Evolutionary conservation across 1,140 invertebrate species (phyloP), one percentile per base, ranked within the genome.

Genomic region (Hylaeus volcanicus): DNA sequence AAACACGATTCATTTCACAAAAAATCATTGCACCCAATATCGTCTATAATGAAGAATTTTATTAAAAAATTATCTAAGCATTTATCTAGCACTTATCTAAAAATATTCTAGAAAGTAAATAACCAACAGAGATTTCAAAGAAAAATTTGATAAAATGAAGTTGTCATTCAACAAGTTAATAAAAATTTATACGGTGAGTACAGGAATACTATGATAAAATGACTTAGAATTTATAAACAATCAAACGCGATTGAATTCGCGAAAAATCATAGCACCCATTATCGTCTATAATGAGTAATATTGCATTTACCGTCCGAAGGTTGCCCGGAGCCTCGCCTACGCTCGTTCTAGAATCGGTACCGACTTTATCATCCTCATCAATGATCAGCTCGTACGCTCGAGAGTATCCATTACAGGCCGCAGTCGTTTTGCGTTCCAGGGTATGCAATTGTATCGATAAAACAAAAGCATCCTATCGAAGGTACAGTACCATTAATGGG

Each of bases 391-490:
- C 71, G 73, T 73, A 37, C 74, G 39, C 82, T 61, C 68, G 55
- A 68, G 66, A 63, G 81, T 83, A 86, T 83, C 76, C 81, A 86
- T 86, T 86, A 86, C 74, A 70, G 65, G 63, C 41, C n/a, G 11
- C 45, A 63, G 72, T 83, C 63, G 72, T 74, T 86, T 83, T 60
- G 45, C 66, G 70, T 77, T 79, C 68, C 55, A 41, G 58, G 37
- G 60, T 73, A 61, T 60, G 86, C 85, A 87, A 87, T 87, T 84
- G 86, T 87, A 87, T 70, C 86, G 86, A 87, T 87, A 87, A 87
- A 87, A 85, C 85, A 87, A 87, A 87, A 82, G 60, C 79, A 41
- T 39, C 65, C 85, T 87, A 87, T 87, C 86, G 74, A 77, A 15
- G 58, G 78, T 79, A 86, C 74, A 60, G 79, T 58, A 53, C 86